Conservation (phyloP, 2,113 vertebrate genomes). For the Corythaeola cristata region DNA sequence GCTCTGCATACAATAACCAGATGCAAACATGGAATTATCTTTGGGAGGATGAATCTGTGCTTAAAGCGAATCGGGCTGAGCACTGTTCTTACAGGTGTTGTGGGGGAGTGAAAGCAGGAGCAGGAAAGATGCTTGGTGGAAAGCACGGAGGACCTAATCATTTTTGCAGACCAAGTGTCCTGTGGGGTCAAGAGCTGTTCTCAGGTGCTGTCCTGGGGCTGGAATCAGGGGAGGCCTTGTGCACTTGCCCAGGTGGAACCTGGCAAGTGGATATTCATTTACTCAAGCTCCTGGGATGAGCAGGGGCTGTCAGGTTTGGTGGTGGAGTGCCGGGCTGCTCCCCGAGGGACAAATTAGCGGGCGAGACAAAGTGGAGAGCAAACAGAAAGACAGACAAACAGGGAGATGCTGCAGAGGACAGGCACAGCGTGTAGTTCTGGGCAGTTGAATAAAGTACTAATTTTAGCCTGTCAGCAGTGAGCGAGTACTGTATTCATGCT, state of each 20-base stretch:
- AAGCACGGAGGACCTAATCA: not conserved
- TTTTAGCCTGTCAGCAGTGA: slow-evolving; percentile 14
- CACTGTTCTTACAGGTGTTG: not conserved
- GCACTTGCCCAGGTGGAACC: not conserved
- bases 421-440: not conserved
- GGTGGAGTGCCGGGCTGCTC: not conserved
- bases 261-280: not conserved
- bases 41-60: not conserved
- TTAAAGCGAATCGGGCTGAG: not conserved
- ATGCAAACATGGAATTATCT: not conserved
- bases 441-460: slow-evolving; percentile 50
- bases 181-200: not conserved
- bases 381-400: not conserved
- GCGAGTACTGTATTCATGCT: not conserved
- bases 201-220: not conserved
- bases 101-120: not conserved
- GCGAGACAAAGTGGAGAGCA: not conserved
- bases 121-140: not conserved
- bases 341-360: not conserved
- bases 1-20: not conserved
- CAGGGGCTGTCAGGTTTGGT: not conserved
- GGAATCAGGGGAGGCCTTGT: not conserved
- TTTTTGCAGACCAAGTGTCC: not conserved
- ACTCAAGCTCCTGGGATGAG: not conserved
- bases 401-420: slow-evolving; percentile 6